phyloP scores from a whole-genome alignment of 2,797 vertebrate species.

The Esox masquinongy region DNA sequence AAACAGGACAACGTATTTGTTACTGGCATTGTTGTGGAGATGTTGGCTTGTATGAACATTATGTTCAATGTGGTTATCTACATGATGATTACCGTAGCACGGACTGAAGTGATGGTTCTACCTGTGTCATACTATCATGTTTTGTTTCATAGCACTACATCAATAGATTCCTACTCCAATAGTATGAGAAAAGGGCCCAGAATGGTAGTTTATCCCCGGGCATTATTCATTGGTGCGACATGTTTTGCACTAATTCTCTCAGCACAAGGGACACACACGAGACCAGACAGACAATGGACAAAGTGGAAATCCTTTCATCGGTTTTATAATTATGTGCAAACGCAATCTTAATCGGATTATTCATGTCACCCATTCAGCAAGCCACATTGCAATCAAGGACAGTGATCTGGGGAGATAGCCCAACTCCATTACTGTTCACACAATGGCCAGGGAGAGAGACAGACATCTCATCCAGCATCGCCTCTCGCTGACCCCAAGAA shows the following conservation, averaged over 20 bases:
- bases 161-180: background rate
- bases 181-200: background rate
- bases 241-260: slow-evolving; percentile 3
- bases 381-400: slow-evolving; percentile 19
- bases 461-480: slow-evolving; percentile 19
- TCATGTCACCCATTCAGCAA: slow-evolving; percentile 19
- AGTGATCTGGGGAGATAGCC: slow-evolving; percentile 18
- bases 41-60: background rate
- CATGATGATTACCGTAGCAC: background rate
- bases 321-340: slow-evolving; percentile 26
- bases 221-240: background rate
- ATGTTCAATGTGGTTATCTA: background rate
- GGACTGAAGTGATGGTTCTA: background rate
- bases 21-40: background rate
- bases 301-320: slow-evolving; percentile 15
- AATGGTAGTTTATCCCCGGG: background rate
- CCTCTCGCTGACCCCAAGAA: slow-evolving; percentile 19
- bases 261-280: background rate
- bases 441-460: slow-evolving; percentile 14
- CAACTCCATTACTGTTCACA: slow-evolving; percentile 11
- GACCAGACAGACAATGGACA: background rate
- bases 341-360: slow-evolving; percentile 35
- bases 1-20: background rate
- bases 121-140: background rate
- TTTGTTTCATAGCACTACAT: background rate